phyloP scores from a whole-genome alignment of 2,888 invertebrate species.

The Xanthia togata region DNA sequence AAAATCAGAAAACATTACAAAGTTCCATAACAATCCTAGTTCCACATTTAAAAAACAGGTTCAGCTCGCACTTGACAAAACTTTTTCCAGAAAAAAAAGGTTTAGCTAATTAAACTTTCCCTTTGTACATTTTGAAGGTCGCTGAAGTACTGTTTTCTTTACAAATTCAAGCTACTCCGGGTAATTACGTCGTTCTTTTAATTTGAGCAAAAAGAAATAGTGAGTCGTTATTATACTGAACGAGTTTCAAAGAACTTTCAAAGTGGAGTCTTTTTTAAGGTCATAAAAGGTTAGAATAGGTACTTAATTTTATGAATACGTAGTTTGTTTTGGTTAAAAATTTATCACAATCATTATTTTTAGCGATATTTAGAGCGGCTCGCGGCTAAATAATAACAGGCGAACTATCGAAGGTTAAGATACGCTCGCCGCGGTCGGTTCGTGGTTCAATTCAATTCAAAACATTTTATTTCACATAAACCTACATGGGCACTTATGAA shows the following conservation, averaged over 20 bases:
- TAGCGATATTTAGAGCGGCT: no score
- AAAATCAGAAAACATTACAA: neutral
- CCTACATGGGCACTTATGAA: no score
- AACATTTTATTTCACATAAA: no score
- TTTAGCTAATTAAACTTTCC: slow-evolving; percentile 46
- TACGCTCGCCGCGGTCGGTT: no score
- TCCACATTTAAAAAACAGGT: slow-evolving; percentile 20
- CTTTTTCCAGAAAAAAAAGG: slow-evolving; percentile 10
- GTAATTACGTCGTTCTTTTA: slow-evolving; percentile 54
- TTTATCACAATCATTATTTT: no score
- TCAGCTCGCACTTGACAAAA: neutral
- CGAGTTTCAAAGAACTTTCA: neutral
- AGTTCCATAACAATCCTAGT: neutral
- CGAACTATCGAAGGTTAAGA: no score
- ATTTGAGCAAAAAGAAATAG: slow-evolving; percentile 44
- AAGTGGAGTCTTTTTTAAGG: neutral
- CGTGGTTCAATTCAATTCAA: no score
- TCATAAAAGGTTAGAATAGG: slow-evolving; percentile 6
- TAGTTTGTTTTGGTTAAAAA: neutral
- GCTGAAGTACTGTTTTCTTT: slow-evolving; percentile 34
- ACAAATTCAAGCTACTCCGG: slow-evolving; percentile 40
- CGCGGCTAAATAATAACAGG: no score
- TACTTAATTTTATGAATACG: neutral
- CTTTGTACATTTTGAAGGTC: slow-evolving; percentile 44
- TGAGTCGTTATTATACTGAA: slow-evolving; percentile 32